Evolutionary conservation across 2,797 vertebrate species (phyloP).

Genomic region (Hemibagrus guttatus): DNA sequence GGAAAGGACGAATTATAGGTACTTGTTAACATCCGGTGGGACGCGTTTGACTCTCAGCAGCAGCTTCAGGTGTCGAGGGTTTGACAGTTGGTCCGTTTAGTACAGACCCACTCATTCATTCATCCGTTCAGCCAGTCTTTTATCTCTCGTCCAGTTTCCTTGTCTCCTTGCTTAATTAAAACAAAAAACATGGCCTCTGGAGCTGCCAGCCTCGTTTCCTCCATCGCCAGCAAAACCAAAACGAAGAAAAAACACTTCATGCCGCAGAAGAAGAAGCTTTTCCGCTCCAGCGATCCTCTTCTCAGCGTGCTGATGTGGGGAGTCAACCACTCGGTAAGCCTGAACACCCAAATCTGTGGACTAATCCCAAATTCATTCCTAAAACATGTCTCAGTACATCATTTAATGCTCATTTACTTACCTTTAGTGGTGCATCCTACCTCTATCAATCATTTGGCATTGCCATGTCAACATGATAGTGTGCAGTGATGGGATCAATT

Average conservation of each 20-base stretch:
- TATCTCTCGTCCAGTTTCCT: background rate
- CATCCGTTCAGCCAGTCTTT: background rate
- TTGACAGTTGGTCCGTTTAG: constrained; percentile 13
- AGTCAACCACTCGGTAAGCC: constrained; percentile 83
- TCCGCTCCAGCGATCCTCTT: constrained; percentile 85
- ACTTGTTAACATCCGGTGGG: constrained; percentile 40
- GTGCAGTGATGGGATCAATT: background rate
- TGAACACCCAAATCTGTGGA: background rate
- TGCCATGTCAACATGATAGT: background rate
- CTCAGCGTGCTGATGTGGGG: constrained; percentile 90
- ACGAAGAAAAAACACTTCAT: constrained; percentile 90
- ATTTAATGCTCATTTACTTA: background rate
- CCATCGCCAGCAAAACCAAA: constrained; percentile 85
- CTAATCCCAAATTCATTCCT: no score
- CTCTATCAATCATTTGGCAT: background rate
- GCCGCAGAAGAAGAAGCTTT: constrained; percentile 88
- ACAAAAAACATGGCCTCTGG: constrained; percentile 81
- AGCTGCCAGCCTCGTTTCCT: constrained; percentile 71
- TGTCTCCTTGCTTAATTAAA: background rate
- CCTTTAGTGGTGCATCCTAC: background rate
- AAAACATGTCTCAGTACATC: background rate
- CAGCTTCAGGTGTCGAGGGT: constrained; percentile 48
- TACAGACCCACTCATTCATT: background rate
- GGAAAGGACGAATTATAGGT: constrained; percentile 31
- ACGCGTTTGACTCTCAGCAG: constrained; percentile 26